These are phyloP conservation scores for Ectemnius continuus DNA, from an alignment of 2,888 invertebrate genomes.

Conservation along the genomic window DNA sequence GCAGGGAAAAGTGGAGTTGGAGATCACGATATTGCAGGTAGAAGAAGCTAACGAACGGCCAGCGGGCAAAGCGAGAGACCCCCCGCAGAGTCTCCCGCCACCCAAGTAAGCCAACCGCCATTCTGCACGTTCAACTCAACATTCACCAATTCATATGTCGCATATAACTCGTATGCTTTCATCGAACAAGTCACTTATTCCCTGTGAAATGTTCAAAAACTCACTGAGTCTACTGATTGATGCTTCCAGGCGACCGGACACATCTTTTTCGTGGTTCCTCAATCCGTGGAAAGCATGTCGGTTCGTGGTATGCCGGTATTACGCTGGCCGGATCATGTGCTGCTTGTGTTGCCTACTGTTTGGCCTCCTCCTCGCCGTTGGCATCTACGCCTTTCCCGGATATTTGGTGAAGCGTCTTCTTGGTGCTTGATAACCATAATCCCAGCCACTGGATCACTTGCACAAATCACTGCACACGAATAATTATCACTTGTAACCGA, in stretches of 20 bases:
- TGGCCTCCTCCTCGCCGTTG: constrained; percentile 72
- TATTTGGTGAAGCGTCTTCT: constrained; percentile 79
- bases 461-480: too few relatives aligned
- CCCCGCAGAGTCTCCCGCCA: constrained; percentile 82
- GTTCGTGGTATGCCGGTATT: constrained; percentile 74
- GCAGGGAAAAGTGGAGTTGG: constrained; percentile 86
- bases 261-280: constrained; percentile 82
- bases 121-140: constrained; percentile 1
- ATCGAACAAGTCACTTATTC: too few relatives aligned
- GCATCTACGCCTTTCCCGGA: constrained; percentile 79
- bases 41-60: constrained; percentile 82
- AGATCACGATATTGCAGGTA: constrained; percentile 81
- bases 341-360: constrained; percentile 70
- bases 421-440: constrained; percentile 35
- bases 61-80: constrained; percentile 83
- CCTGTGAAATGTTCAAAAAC: too few relatives aligned
- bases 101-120: constrained; percentile 79
- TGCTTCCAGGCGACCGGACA: constrained; percentile 81
- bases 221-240: constrained; percentile 3
- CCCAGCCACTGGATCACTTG: background rate
- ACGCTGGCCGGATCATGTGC: constrained; percentile 77
- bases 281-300: constrained; percentile 80
- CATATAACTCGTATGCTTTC: too few relatives aligned
- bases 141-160: too few relatives aligned
- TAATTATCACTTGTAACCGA: too few relatives aligned